Evolutionary conservation across 37 sponge, comb jelly and placozoan species (phyloP).

Genomic region (Dysidea cf. avara): DNA sequence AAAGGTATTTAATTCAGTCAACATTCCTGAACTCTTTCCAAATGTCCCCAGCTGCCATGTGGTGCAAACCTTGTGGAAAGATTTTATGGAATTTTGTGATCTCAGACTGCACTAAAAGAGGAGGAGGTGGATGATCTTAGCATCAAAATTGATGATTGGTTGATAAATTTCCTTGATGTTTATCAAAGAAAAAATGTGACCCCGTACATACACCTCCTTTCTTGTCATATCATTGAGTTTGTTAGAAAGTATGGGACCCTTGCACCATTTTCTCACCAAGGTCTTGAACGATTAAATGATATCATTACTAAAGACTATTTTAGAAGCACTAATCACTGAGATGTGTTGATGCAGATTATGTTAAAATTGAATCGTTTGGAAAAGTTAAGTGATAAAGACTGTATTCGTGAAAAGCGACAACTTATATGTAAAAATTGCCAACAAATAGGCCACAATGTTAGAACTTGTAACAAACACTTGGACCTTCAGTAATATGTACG

Average conservation of each 20-base stretch:
- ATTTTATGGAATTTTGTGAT: background rate
- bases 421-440: no score
- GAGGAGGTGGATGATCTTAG: background rate
- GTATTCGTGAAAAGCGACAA: no score
- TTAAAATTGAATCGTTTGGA: no score
- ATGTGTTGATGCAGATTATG: no score
- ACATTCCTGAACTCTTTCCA: conserved; percentile 10
- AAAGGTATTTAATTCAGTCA: background rate
- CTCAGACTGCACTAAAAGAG: background rate
- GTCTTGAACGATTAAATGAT: conserved; percentile 19
- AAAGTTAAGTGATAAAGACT: no score
- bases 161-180: no score
- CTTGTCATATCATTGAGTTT: background rate
- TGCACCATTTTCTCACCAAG: conserved; percentile 19
- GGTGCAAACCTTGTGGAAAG: conserved; percentile 8
- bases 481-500: no score
- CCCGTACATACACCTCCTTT: background rate
- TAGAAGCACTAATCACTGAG: conserved; percentile 1
- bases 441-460: no score
- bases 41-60: background rate
- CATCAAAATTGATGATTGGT: no score
- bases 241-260: background rate
- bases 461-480: no score
- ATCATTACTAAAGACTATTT: conserved; percentile 15
- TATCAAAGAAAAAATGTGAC: background rate